phyloP scores from a whole-genome alignment of 2,113 vertebrate species.

The Odocoileus hemionus region DNA sequence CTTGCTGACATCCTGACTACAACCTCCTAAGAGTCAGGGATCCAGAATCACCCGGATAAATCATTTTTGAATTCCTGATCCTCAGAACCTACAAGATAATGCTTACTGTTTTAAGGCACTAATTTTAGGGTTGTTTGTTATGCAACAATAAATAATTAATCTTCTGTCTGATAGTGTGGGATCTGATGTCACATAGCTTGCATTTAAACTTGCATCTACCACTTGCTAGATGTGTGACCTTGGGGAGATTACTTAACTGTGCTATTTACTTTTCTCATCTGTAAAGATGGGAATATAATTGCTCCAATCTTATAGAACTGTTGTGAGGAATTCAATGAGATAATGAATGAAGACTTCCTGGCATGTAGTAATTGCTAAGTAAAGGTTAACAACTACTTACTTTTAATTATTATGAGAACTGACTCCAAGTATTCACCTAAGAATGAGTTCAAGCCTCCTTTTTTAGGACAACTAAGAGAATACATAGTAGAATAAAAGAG shows the following conservation, averaged over 20 bases:
- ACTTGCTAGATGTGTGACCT: background rate
- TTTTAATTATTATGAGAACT: constrained; percentile 32
- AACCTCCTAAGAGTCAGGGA: background rate
- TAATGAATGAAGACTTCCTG: background rate
- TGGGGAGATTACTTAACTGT: background rate
- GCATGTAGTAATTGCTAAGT: background rate
- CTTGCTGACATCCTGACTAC: background rate
- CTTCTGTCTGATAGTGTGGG: background rate
- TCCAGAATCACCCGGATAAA: background rate
- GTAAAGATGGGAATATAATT: background rate
- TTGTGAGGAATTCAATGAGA: constrained; percentile 13
- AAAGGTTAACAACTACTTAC: background rate
- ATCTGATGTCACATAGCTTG: background rate
- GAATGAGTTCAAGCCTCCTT: background rate
- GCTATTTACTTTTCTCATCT: background rate
- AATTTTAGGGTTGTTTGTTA: background rate
- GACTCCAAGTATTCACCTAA: background rate
- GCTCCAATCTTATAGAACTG: background rate
- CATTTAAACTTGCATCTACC: background rate
- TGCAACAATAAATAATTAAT: background rate
- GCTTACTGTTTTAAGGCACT: background rate
- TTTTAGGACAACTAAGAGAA: background rate
- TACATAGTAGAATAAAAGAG: background rate
- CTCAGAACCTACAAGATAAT: background rate
- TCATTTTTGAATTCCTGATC: background rate